Conservation (phyloP, 2,113 vertebrate species). For the Chrysochloris asiatica region DNA sequence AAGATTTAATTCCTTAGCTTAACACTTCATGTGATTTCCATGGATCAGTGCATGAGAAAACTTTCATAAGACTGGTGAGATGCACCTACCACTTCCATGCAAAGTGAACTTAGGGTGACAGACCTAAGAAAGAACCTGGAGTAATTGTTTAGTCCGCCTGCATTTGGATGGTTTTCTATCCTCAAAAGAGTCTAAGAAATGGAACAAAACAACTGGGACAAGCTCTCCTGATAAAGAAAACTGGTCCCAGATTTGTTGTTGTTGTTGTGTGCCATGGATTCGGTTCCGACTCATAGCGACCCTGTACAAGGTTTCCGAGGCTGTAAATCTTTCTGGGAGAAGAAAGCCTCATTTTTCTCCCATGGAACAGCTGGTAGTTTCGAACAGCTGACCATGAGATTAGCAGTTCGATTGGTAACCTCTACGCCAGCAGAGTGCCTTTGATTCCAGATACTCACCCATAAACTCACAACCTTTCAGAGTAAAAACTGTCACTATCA, state of each 20-base stretch:
- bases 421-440: too few relatives aligned
- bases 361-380: too few relatives aligned
- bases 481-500: neutral
- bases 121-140: neutral
- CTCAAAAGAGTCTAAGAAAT: neutral
- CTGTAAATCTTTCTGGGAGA: too few relatives aligned
- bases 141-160: neutral
- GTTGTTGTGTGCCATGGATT: too few relatives aligned
- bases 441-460: neutral
- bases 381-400: too few relatives aligned
- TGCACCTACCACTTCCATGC: neutral
- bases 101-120: neutral
- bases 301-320: too few relatives aligned
- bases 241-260: too few relatives aligned
- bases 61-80: neutral
- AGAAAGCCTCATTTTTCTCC: too few relatives aligned
- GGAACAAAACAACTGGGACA: neutral
- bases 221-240: neutral
- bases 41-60: neutral
- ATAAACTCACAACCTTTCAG: neutral
- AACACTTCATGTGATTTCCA: neutral
- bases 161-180: neutral
- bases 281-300: too few relatives aligned
- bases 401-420: too few relatives aligned
- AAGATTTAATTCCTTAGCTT: conserved; percentile 51